phyloP scores from a whole-genome alignment of 2,888 invertebrate genomes.

The Tipula vernalis region DNA sequence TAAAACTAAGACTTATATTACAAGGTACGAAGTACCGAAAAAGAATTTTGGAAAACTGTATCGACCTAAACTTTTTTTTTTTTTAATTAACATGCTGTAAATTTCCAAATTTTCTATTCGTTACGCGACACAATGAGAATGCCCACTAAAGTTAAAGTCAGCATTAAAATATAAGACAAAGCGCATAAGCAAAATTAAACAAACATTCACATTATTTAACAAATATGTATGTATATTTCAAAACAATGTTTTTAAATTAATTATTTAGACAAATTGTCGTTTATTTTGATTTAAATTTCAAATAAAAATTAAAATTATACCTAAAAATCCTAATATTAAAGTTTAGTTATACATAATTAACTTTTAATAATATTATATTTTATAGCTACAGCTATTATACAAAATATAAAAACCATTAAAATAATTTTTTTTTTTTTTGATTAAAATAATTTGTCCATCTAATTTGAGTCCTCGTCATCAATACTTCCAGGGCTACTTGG shows the following conservation, averaged over 20 bases:
- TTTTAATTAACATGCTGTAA: no score
- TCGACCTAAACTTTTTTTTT: no score
- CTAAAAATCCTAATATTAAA: not conserved
- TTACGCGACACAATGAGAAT: no score
- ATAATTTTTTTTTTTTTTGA: not conserved
- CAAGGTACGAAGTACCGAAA: no score
- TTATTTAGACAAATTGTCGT: not conserved
- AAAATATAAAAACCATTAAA: not conserved
- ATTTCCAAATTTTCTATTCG: no score
- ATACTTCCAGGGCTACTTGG: slow-evolving; percentile 52
- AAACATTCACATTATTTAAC: not conserved
- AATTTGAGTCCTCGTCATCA: not conserved
- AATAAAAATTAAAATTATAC: not conserved
- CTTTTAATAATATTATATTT: not conserved
- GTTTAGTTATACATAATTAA: not conserved
- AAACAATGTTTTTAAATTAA: not conserved
- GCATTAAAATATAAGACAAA: not conserved
- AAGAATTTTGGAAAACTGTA: no score
- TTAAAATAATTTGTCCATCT: not conserved
- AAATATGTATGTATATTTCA: not conserved
- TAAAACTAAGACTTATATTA: no score
- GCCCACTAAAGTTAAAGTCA: not conserved
- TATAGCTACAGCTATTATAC: not conserved
- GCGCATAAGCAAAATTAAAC: not conserved
- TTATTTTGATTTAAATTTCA: not conserved